Base-by-base conservation (phyloP, 2,888 invertebrate genomes). In the Dinocampus coccinellae region DNA sequence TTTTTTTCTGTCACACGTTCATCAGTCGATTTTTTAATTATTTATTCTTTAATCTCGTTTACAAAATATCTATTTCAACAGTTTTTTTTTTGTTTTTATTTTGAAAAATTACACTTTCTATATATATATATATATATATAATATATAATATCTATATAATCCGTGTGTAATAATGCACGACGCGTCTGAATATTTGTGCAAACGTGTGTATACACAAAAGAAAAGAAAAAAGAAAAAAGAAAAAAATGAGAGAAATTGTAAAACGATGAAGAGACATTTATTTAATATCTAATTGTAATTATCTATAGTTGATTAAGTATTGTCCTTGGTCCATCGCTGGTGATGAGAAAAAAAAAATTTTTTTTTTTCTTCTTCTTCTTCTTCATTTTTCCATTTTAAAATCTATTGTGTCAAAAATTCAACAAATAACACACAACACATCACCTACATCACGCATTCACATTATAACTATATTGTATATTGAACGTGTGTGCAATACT, bases 311-410 rank as follows among this genome's bases (percentile, higher is more conserved):
- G 36, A 34, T 61, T 64, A n/a, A 60, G 70, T 77, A 77, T 77
- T 75, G 77, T 77, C 77, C 70, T 75, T 77, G 75, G 76, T 77
- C 75, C 74, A 62, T 72, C 70, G 70, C 9, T 10, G 36, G 16
- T 16, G 7, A 3, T n/a, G 73, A 67, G 39, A 52, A 53, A 22
- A 60, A 53, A 66, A 47, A 65, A 33, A 57, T 42, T 42, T 16
- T 42, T 64, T 53, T 47, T 24, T 10, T 52, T 16, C 1, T 22
- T 9, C 22, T 61, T 61, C 36, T n/a, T n/a, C 24, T n/a, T 33
- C 10, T 16, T 20, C 6, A 63, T 22, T 63, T 33, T 60, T 52
- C 62, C 55, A 53, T 26, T 62, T 63, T 58, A 60, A 33, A 22
- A n/a, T n/a, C 47, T 24, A 61, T 57, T 68, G 9, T 53, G n/a